Conservation (phyloP, 2,113 vertebrate genomes). For the Speoplatyrhinus poulsoni region DNA sequence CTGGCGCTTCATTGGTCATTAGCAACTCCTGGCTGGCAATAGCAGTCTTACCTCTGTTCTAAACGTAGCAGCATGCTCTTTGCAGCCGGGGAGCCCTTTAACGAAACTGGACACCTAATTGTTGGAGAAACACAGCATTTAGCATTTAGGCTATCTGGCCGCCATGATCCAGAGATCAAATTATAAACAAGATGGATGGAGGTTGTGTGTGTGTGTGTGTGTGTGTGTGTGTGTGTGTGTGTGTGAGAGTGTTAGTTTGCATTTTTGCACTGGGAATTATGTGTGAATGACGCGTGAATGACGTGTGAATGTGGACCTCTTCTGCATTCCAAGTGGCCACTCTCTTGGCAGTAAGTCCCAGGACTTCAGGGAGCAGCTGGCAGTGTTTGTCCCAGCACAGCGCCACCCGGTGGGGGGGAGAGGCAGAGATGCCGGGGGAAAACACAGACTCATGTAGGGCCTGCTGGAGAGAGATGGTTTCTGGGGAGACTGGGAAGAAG, state of each 20-base stretch:
- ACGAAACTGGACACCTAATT: conserved; percentile 84
- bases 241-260: neutral
- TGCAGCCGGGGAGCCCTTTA: conserved; percentile 86
- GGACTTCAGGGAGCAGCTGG: conserved; percentile 87
- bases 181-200: neutral
- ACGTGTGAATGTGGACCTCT: conserved; percentile 76
- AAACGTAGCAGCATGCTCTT: conserved; percentile 85
- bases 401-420: conserved; percentile 82
- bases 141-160: neutral
- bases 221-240: conserved; percentile 29
- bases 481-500: conserved; percentile 60
- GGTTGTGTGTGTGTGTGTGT: conserved; percentile 17
- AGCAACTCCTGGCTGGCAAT: neutral
- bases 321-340: conserved; percentile 88
- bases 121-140: conserved; percentile 8
- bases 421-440: conserved; percentile 81
- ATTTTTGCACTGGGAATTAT: conserved; percentile 4
- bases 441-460: conserved; percentile 89
- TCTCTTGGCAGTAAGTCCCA: conserved; percentile 85
- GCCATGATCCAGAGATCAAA: neutral
- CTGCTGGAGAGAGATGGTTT: conserved; percentile 83
- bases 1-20: neutral
- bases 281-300: conserved; percentile 1
- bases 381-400: conserved; percentile 92
- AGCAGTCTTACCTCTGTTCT: conserved; percentile 83